Conservation (phyloP, 2,797 vertebrate species). For the Gadopsis marmoratus region DNA sequence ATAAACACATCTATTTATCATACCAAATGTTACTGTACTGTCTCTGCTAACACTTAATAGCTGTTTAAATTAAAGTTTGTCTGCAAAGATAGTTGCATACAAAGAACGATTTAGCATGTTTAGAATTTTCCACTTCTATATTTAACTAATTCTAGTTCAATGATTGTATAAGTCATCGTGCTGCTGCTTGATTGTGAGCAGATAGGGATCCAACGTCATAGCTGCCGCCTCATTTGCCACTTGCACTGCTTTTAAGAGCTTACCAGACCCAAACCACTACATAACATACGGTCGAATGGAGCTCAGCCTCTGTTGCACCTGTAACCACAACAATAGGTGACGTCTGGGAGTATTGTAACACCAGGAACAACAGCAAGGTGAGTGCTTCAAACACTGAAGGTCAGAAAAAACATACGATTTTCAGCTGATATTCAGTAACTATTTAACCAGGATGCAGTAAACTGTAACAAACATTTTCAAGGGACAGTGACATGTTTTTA, state of each 20-base stretch:
- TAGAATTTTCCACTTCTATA: neutral
- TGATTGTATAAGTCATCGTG: neutral
- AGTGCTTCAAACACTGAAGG: neutral
- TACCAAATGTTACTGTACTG: neutral
- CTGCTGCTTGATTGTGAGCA: neutral
- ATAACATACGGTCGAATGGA: neutral
- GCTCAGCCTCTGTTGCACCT: neutral
- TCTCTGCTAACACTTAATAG: neutral
- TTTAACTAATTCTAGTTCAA: neutral
- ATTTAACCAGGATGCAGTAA: neutral
- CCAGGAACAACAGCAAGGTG: neutral
- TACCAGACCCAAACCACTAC: neutral
- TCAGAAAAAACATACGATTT: neutral
- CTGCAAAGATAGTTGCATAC: neutral
- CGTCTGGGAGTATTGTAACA: neutral
- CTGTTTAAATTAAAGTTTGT: neutral
- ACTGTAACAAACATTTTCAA: neutral
- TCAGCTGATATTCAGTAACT: conserved; percentile 1
- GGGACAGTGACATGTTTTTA: neutral
- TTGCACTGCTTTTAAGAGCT: neutral
- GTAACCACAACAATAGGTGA: neutral
- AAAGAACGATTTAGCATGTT: neutral
- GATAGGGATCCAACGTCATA: neutral
- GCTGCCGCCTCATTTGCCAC: neutral
- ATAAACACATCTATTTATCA: neutral